Conservation (phyloP, 1,140 invertebrate species). For the Euwallacea fornicatus region DNA sequence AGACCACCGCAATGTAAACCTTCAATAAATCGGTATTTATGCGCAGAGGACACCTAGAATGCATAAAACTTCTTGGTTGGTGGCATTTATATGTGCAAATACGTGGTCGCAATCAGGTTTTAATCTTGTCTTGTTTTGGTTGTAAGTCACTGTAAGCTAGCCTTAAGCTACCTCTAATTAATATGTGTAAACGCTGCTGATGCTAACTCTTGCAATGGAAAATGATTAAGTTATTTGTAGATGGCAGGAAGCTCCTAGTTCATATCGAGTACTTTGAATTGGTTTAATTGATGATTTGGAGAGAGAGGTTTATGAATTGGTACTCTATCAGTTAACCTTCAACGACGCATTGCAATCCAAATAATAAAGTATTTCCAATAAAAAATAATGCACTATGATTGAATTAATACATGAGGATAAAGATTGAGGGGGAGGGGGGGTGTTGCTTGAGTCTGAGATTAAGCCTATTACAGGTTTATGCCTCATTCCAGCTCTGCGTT, state of each 20-base stretch:
- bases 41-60: constrained; percentile 18
- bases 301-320: too few species aligned
- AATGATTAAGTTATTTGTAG: constrained; percentile 27
- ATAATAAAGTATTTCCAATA: too few species aligned
- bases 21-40: constrained; percentile 25
- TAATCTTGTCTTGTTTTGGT: constrained; percentile 28
- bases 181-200: constrained; percentile 23
- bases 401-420: too few species aligned
- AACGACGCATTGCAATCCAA: too few species aligned
- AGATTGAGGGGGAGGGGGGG: too few species aligned
- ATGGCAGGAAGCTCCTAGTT: constrained; percentile 12
- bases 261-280: not conserved
- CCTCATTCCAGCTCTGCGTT: too few species aligned
- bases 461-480: too few species aligned
- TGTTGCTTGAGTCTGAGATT: too few species aligned
- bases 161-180: constrained; percentile 29
- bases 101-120: constrained; percentile 24
- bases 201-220: constrained; percentile 15
- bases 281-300: not conserved
- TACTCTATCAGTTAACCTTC: too few species aligned
- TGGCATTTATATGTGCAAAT: constrained; percentile 30
- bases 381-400: too few species aligned
- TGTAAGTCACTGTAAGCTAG: constrained; percentile 26
- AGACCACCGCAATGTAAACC: constrained; percentile 21
- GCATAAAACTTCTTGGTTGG: constrained; percentile 21